Percentiles rank a stretch among this genome's conserved stretches.
Conservation (phyloP, 2,113 vertebrate genomes). For the Murina feae region DNA sequence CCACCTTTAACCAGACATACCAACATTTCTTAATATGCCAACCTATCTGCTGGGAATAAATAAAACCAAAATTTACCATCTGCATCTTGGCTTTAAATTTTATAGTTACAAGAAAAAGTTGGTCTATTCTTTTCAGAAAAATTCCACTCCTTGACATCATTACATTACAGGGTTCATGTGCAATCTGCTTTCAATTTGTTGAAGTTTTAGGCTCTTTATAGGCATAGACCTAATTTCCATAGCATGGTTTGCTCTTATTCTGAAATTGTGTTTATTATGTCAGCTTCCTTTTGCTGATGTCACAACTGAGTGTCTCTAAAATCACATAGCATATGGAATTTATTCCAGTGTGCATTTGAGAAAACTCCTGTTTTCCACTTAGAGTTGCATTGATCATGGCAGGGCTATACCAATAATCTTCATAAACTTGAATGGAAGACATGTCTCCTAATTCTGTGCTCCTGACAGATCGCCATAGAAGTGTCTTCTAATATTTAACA, state of each 20-base stretch:
- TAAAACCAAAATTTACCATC: background rate
- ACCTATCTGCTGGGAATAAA: background rate
- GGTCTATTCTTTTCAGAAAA: background rate
- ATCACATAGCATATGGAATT: background rate
- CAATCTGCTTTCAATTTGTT: conserved; percentile 9
- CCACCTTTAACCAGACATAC: background rate
- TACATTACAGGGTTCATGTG: background rate
- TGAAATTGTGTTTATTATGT: background rate
- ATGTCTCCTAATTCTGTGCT: background rate
- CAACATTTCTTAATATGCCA: background rate
- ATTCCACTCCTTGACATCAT: background rate
- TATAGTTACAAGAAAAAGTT: background rate
- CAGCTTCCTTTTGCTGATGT: background rate
- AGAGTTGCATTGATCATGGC: no score
- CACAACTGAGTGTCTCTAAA: background rate
- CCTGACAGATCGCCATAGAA: background rate
- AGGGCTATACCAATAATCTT: background rate
- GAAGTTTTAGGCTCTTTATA: background rate
- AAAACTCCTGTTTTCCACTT: background rate
- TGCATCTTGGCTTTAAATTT: background rate
- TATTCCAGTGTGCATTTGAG: background rate
- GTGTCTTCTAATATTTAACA: background rate
- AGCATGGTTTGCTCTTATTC: background rate
- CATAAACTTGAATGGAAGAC: background rate
- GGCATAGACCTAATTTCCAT: background rate